Base-by-base conservation (phyloP, 2,113 vertebrate species). In the Triplophysa rosa region DNA sequence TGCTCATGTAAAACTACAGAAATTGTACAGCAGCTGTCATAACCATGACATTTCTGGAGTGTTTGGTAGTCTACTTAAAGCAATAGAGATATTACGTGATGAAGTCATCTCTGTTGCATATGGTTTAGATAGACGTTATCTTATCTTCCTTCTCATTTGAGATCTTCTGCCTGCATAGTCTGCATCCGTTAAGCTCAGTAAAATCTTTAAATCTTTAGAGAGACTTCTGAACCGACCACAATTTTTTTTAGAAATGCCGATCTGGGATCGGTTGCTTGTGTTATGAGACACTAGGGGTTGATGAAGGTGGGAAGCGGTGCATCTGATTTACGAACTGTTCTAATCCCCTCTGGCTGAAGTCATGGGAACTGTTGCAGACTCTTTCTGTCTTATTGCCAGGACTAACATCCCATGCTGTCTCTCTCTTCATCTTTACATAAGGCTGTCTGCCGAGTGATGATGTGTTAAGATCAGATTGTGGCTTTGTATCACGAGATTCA, bases 71-170 rank as follows among this genome's bases (percentile, higher is more conserved):
- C 83, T 82, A 85, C 73, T 77, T 40, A 75, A 67, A 67, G 69
- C 77, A 82, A 88, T 86, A 81, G 80, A 84, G 77, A 83, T 85
- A 83, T 61, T 58, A 81, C 42, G 73, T 79, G 86, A 87, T 86
- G 85, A 85, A 77, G 71, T 59, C 72, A 70, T 85, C 86, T 87
- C 82, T 68, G 66, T 67, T 77, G 70, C 88, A 89, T 86, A 81
- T 91, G 92, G 88, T 88, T 90, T 83, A 73, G 68, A 84, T 81
- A 63, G 68, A 80, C 89, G 29, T 80, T 90, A 86, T 74, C 69
- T 66, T 54, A 24, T 8, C 67, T 83, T 73, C 67, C 45, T 80
- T 87, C 81, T 84, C 78, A 85, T 85, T 83, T 66, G 84, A 70
- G 79, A 80, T 80, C 79, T 82, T 78, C 69, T 82, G 87, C 66